Conservation (phyloP, 2,797 vertebrate species). For the Chaetodon trifasciatus region DNA sequence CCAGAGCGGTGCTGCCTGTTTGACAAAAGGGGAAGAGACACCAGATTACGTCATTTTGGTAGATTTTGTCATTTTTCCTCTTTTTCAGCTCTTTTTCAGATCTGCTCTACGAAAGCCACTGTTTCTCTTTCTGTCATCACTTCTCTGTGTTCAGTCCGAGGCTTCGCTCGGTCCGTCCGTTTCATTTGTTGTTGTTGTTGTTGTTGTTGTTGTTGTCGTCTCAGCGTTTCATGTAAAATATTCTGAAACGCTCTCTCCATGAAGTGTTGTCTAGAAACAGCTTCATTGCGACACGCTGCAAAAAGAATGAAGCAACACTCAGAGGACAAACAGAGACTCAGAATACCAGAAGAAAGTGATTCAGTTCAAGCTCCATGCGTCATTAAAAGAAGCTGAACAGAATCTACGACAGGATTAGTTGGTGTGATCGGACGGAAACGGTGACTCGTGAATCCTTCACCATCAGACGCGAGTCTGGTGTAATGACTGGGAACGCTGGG, state of each 20-base stretch:
- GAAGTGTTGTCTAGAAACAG: neutral
- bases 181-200: neutral
- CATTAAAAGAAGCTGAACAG: neutral
- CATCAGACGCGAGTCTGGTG: slow-evolving; percentile 17
- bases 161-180: neutral
- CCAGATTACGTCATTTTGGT: neutral
- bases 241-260: neutral
- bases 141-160: neutral
- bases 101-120: neutral
- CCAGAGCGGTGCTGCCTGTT: neutral
- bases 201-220: neutral
- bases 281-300: neutral
- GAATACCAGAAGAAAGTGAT: neutral
- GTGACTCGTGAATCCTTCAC: slow-evolving; percentile 34
- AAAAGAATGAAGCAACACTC: slow-evolving; percentile 10
- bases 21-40: neutral
- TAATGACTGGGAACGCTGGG: slow-evolving; percentile 59
- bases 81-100: neutral
- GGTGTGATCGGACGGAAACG: slow-evolving; percentile 31
- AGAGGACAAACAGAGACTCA: neutral
- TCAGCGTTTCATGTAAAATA: neutral
- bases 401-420: neutral
- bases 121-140: neutral
- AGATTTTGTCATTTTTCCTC: neutral
- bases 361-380: neutral